Evolutionary conservation across 1,140 invertebrate genomes (phyloP).

Genomic region (Metopolophium dirhodum): DNA sequence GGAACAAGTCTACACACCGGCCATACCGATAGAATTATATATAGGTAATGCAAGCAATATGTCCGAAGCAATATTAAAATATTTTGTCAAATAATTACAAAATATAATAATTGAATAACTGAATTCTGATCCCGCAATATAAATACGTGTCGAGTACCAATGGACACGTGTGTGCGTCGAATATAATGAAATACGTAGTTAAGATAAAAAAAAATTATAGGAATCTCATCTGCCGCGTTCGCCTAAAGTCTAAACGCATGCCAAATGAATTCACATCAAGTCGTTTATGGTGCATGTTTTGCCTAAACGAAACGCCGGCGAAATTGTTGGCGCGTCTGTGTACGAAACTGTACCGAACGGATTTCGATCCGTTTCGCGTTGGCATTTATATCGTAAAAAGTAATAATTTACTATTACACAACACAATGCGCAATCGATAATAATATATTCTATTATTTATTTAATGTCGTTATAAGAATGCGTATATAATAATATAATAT

Average conservation of each 20-base stretch:
- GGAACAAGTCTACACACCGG: neutral
- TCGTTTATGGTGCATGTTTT: conserved; percentile 49
- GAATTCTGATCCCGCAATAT: neutral
- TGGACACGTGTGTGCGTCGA: neutral
- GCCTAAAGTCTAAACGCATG: conserved; percentile 11
- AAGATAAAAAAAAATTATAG: neutral
- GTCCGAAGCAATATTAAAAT: neutral
- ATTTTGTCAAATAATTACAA: neutral
- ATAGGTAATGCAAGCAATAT: neutral
- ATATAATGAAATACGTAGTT: neutral
- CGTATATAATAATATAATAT: neutral
- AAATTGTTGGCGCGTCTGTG: neutral
- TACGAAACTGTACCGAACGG: neutral
- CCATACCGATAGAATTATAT: neutral
- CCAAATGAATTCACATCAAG: neutral
- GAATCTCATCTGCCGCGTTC: neutral
- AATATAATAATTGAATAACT: neutral
- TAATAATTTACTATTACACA: neutral
- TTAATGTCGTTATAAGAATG: neutral
- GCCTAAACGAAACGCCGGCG: conserved; percentile 54
- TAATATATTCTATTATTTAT: neutral
- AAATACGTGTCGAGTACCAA: neutral
- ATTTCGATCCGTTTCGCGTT: neutral
- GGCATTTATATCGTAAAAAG: neutral
- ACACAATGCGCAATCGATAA: neutral